Evolutionary conservation across 2,888 invertebrate species (phyloP).

Genomic region (Philopedon plagiatum): DNA sequence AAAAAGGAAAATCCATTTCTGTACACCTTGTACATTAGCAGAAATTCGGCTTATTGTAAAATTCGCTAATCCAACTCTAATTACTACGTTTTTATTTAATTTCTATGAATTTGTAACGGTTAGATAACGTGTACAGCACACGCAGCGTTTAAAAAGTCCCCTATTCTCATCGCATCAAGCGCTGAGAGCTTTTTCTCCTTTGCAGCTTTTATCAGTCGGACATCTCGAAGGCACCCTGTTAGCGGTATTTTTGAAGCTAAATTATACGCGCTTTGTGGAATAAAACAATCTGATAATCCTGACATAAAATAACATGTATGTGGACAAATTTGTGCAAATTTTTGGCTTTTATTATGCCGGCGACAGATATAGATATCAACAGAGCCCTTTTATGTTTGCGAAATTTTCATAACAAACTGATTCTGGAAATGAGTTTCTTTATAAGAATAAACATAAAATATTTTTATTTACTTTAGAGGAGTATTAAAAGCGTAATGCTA

Average conservation of each 20-base stretch:
- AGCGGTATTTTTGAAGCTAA: slow-evolving; percentile 43
- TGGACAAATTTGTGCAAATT: slow-evolving; percentile 37
- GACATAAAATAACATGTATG: slow-evolving; percentile 39
- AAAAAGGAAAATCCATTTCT: too few relatives aligned
- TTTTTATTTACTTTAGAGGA: too few relatives aligned
- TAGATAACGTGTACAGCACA: background rate
- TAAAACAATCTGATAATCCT: slow-evolving; percentile 41
- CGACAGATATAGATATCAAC: slow-evolving; percentile 1
- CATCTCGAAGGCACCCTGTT: slow-evolving; percentile 44
- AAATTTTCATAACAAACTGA: background rate
- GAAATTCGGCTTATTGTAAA: too few relatives aligned
- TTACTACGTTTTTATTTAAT: too few relatives aligned
- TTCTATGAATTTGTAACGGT: too few relatives aligned
- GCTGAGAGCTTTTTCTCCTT: slow-evolving; percentile 40
- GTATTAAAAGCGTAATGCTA: too few relatives aligned
- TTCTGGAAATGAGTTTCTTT: background rate
- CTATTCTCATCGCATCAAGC: slow-evolving; percentile 34
- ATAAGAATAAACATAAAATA: too few relatives aligned
- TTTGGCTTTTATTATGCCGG: slow-evolving; percentile 10
- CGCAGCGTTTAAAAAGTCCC: background rate
- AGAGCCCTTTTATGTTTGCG: background rate
- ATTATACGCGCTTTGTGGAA: slow-evolving; percentile 39
- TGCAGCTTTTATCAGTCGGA: slow-evolving; percentile 41
- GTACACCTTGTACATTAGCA: too few relatives aligned
- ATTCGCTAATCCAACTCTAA: too few relatives aligned